Base-by-base conservation (phyloP, 53 echinoderm and acorn worm genomes). In the Holothuria scabra region DNA sequence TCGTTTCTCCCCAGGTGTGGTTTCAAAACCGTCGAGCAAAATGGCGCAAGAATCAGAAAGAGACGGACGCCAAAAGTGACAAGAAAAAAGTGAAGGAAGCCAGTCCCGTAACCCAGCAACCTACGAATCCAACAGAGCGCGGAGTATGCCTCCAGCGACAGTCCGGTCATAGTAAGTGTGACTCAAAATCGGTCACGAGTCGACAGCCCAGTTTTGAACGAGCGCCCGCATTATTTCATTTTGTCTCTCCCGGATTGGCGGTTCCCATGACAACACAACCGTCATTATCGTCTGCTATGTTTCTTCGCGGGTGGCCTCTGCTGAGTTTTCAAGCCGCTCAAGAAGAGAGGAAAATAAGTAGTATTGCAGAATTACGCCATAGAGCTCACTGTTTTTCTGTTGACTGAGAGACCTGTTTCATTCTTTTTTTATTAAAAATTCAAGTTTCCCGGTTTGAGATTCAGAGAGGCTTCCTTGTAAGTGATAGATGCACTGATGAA, bases 11-110 rank as follows among this genome's bases (percentile, higher is more conserved):
- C 49, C 84, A 95, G 95, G 95, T 95, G 70, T 95, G 95, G 95
- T 95, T 95, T 89, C 95, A 95, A 83, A 95, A 95, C 60, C 88
- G 95, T 33, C 80, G 95, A 37, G 95, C 95, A 58, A 95, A 95
- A 86, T 95, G 95, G 95, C 88, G 95, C 61, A 95, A 95, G 59
- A 90, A 93, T 55, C 88, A 90, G 79, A 93, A 93, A 60, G 62
- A 80, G 49, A 48, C 76, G 22, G 80, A 61, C 80, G 80, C 35
- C 32, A 80, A 80, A 59, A 35, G 62, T 80, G 80, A 61, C 30
- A 84, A 62, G 67, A 66, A 87, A 44, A 70, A 57, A 46, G 33
- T 59, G 69, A 26, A 44, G 87, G 67, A 41, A 87, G 82, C 48
- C 59, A 44, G 46, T 58, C 41, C 24, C 60, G 81, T 87, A 67